These are phyloP conservation scores for Coleophora flavipennella DNA, from an alignment of 2,888 invertebrate species.

Conservation along the genomic window DNA sequence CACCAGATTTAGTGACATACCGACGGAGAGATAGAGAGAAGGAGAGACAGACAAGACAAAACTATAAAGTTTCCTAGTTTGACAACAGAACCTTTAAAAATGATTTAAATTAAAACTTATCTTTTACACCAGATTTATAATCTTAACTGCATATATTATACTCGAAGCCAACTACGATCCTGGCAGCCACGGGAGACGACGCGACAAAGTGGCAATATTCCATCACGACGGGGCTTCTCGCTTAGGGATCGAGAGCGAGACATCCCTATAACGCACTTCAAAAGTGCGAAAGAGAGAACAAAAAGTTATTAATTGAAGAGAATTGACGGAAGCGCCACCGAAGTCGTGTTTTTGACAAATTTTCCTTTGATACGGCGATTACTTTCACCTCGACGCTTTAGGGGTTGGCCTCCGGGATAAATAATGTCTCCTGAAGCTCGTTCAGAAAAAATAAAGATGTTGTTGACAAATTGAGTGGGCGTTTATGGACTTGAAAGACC, in stretches of 20 bases:
- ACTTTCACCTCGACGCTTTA: slow-evolving; percentile 64
- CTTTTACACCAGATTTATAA: too few relatives aligned
- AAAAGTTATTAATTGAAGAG: slow-evolving; percentile 67
- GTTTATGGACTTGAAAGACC: neutral
- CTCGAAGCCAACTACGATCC: neutral
- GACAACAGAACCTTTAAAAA: too few relatives aligned
- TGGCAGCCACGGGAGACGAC: slow-evolving; percentile 56
- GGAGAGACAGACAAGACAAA: too few relatives aligned
- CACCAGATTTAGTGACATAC: too few relatives aligned
- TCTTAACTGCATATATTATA: too few relatives aligned
- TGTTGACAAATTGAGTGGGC: slow-evolving; percentile 12
- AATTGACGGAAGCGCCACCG: slow-evolving; percentile 68
- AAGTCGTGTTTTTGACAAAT: slow-evolving; percentile 71
- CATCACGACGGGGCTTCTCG: slow-evolving; percentile 67
- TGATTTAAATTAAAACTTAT: too few relatives aligned
- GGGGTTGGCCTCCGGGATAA: slow-evolving; percentile 39
- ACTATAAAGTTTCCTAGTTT: too few relatives aligned
- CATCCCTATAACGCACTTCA: slow-evolving; percentile 16
- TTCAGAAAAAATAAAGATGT: slow-evolving; percentile 25
- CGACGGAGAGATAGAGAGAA: too few relatives aligned
- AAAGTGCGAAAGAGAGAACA: slow-evolving; percentile 29
- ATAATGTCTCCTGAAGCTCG: slow-evolving; percentile 29
- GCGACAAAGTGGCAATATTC: slow-evolving; percentile 72
- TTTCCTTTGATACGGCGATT: slow-evolving; percentile 70
- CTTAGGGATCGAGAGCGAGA: slow-evolving; percentile 58